Conservation (phyloP, 2,888 invertebrate species). For the Leptopilina myrica region DNA sequence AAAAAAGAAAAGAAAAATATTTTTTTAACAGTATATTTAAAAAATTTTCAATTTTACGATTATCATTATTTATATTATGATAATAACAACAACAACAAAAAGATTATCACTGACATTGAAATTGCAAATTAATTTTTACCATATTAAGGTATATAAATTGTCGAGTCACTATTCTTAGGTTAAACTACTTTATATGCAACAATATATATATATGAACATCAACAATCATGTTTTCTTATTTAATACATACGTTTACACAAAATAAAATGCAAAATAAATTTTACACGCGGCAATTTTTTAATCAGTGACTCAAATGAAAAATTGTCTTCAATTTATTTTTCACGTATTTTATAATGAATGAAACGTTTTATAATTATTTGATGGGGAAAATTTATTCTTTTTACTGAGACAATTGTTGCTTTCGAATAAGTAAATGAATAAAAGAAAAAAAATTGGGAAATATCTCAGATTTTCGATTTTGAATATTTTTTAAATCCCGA, state of each 20-base stretch:
- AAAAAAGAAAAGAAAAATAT: no score
- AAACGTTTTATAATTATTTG: no score
- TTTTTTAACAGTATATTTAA: no score
- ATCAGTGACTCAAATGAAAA: no score
- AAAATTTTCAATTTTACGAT: background rate
- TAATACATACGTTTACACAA: background rate
- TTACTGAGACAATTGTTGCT: no score
- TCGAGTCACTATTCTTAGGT: background rate
- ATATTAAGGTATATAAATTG: background rate
- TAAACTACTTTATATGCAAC: background rate
- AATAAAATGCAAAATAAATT: background rate
- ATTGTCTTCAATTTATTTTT: no score
- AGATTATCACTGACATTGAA: background rate
- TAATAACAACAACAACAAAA: background rate
- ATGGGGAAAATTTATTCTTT: no score
- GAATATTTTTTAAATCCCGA: no score
- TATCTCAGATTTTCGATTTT: no score
- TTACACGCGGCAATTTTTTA: background rate
- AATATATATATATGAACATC: background rate
- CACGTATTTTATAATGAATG: no score
- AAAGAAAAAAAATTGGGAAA: no score
- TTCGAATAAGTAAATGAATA: no score
- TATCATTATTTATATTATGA: background rate
- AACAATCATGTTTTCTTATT: background rate
- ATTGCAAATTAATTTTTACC: conserved; percentile 6